phyloP scores from a whole-genome alignment of 2,888 invertebrate species.

The Synergus itoensis region DNA sequence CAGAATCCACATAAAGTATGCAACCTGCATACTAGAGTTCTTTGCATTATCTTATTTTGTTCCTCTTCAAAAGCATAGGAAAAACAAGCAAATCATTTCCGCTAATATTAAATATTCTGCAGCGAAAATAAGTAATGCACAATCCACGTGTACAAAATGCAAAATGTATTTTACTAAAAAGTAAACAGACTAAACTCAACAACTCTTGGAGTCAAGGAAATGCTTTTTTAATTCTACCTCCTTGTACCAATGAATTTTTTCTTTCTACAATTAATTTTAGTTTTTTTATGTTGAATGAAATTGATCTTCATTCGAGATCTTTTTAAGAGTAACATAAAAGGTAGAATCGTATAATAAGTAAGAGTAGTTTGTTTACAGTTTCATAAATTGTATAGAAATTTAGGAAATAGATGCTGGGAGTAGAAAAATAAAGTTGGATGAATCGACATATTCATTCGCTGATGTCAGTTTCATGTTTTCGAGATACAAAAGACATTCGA shows the following conservation, averaged over 20 bases:
- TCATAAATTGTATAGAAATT: neutral
- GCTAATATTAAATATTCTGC: neutral
- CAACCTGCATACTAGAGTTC: neutral
- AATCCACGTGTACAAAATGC: neutral
- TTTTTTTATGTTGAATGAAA: too few relatives aligned
- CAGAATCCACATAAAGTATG: constrained; percentile 13
- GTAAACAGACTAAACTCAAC: neutral
- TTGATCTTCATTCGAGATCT: too few relatives aligned
- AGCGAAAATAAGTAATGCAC: neutral
- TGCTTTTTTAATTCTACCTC: neutral
- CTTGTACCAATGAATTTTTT: neutral
- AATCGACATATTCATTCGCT: too few relatives aligned
- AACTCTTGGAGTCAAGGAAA: neutral
- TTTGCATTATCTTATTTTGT: neutral
- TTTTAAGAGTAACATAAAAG: too few relatives aligned
- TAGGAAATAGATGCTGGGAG: too few relatives aligned
- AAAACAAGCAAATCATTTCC: neutral
- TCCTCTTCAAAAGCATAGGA: neutral
- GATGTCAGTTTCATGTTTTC: neutral
- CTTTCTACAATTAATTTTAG: neutral
- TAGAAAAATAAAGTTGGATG: too few relatives aligned
- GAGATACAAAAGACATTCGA: neutral
- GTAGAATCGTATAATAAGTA: neutral
- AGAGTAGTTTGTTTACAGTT: neutral
- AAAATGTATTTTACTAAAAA: neutral